These are phyloP conservation scores for Sericinus montela DNA, from an alignment of 2,888 invertebrate genomes.

Conservation along the genomic window DNA sequence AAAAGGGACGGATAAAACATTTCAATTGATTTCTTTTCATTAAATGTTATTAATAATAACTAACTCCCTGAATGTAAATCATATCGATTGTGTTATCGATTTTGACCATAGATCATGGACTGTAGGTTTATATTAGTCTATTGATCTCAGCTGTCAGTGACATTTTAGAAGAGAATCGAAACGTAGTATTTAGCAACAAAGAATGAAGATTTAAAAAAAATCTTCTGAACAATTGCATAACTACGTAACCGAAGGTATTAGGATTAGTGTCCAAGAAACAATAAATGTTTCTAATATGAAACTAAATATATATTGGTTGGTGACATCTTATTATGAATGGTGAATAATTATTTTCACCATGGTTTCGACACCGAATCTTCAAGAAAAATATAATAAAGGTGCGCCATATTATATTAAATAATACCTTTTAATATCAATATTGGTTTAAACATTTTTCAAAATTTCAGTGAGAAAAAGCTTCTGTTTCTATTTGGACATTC, in stretches of 20 bases:
- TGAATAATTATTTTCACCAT: slow-evolving; percentile 39
- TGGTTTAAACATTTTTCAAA: slow-evolving; percentile 26
- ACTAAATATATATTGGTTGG: not conserved
- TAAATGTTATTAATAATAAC: too few relatives aligned
- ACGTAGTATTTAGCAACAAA: slow-evolving; percentile 31
- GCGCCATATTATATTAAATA: slow-evolving; percentile 31
- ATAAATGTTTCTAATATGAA: slow-evolving; percentile 20
- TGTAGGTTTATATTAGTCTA: slow-evolving; percentile 46
- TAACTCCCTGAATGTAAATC: not conserved
- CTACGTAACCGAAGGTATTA: slow-evolving; percentile 44
- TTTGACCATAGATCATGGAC: slow-evolving; percentile 53
- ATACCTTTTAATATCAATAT: slow-evolving; percentile 32
- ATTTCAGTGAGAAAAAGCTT: slow-evolving; percentile 80
- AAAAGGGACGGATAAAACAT: too few relatives aligned
- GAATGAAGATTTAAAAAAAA: slow-evolving; percentile 53
- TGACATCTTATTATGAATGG: slow-evolving; percentile 21
- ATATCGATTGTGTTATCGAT: slow-evolving; percentile 58
- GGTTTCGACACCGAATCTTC: slow-evolving; percentile 68
- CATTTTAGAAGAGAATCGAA: slow-evolving; percentile 47
- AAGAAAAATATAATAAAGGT: slow-evolving; percentile 73
- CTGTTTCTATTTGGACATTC: slow-evolving; percentile 87
- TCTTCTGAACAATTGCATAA: slow-evolving; percentile 41
- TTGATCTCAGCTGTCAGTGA: slow-evolving; percentile 71
- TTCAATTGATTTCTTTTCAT: too few relatives aligned
- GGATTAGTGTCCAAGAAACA: slow-evolving; percentile 45